These are phyloP conservation scores for Pseudoips prasinana DNA, from an alignment of 2,888 invertebrate genomes.

Conservation along the genomic window DNA sequence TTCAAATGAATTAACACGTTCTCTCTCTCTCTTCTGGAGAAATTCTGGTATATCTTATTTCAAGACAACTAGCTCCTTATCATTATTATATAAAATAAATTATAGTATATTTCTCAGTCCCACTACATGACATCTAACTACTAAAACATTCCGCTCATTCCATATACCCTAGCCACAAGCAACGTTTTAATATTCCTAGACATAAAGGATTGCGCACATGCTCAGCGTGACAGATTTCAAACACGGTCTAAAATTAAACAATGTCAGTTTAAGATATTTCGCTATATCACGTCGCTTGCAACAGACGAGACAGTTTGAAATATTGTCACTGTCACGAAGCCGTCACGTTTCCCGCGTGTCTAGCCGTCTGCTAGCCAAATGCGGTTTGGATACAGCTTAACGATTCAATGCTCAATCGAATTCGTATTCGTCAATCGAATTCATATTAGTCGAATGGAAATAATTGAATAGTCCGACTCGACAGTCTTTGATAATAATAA, in stretches of 20 bases:
- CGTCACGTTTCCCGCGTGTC: conserved; percentile 19
- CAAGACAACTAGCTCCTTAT: too few species aligned
- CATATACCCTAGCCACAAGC: conserved; percentile 7
- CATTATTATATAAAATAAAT: too few species aligned
- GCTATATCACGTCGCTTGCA: conserved; percentile 19
- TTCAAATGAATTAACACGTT: too few species aligned
- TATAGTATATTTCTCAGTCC: too few species aligned
- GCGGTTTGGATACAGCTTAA: conserved; percentile 25
- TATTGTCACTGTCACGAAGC: conserved; percentile 32
- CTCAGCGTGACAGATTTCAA: conserved; percentile 25
- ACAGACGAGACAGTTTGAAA: conserved; percentile 33
- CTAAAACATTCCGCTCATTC: conserved; percentile 12
- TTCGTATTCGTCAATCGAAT: conserved; percentile 3
- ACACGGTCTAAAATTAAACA: conserved; percentile 36
- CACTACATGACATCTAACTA: neutral
- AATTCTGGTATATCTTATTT: too few species aligned
- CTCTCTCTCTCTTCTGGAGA: too few species aligned
- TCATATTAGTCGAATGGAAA: conserved; percentile 11
- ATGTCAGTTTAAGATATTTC: conserved; percentile 30
- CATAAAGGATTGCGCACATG: conserved; percentile 21
- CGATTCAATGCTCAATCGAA: conserved; percentile 29
- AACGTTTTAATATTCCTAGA: conserved; percentile 22
- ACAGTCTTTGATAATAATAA: conserved; percentile 18
- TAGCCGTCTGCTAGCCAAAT: conserved; percentile 10
- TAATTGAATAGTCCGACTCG: conserved; percentile 22